Percentiles rank a stretch among this genome's conserved stretches.
phyloP scores from a whole-genome alignment of 2,888 invertebrate genomes.

The Andrena bucephala region DNA sequence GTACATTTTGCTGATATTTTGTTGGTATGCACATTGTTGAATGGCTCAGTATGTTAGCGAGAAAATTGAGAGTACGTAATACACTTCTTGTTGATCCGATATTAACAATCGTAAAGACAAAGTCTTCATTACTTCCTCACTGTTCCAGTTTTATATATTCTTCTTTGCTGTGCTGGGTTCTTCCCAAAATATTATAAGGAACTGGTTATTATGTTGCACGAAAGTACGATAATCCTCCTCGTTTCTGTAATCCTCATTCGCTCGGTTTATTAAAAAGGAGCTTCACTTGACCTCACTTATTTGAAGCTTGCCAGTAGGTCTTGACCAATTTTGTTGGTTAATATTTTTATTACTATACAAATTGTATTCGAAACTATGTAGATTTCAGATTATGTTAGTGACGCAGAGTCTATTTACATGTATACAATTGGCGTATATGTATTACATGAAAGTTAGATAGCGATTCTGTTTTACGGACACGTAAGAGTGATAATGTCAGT shows the following conservation, averaged over 20 bases:
- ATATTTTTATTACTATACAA: not conserved
- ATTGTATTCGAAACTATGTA: not conserved
- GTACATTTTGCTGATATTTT: not conserved
- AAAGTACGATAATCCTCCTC: constrained; percentile 22
- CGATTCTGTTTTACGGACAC: too few species aligned
- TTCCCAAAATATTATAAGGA: constrained; percentile 8
- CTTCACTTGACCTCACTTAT: constrained; percentile 20
- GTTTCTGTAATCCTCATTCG: constrained; percentile 22
- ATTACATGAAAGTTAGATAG: too few species aligned
- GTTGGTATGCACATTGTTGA: not conserved
- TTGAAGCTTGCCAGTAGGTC: constrained; percentile 1
- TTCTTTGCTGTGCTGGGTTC: not conserved
- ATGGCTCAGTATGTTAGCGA: too few species aligned
- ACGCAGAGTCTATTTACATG: not conserved
- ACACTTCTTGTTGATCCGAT: too few species aligned
- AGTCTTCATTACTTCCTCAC: too few species aligned
- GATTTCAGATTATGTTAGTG: not conserved
- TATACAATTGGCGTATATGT: not conserved
- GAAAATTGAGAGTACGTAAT: too few species aligned
- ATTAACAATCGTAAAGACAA: too few species aligned
- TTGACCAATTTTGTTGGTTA: not conserved
- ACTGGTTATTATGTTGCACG: constrained; percentile 2
- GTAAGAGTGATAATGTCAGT: too few species aligned
- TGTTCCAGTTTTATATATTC: not conserved
- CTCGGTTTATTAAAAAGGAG: constrained; percentile 29